Evolutionary conservation across 2,888 invertebrate species (phyloP), one percentile per base, ranked within the genome.

Genomic region (Amphipoea oculea): DNA sequence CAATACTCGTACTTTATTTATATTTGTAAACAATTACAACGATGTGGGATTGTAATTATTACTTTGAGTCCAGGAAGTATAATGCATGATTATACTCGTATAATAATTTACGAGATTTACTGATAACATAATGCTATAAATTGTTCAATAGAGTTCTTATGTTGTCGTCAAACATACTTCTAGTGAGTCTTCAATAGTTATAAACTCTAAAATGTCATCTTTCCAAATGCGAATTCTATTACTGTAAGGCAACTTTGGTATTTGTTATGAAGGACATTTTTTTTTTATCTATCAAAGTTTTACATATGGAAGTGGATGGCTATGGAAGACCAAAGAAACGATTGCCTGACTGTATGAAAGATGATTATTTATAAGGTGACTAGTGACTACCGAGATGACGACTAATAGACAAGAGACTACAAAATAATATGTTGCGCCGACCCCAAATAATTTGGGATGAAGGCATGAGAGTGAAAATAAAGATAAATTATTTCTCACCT

Each of bases 21-120:
- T 71, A 71, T 74, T 84, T 51, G 67, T 73, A 77, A 84, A 82
- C 73, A 62, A 73, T 40, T 67, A 73, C 66, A 73, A 82, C 65
- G 66, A 76, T 51, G 86, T 67, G 51, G 51, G 42, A 45, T 40
- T 66, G 42, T 63, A 67, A 73, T 76, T 76, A 82, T 76, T 76
- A 82, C 42, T 69, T 40, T 57, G 77, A 62, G 73, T 42, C 40
- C 65, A 76, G 82, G 72, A 86, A 69, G 66, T 66, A 40, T 54
- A 54, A 54, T 66, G 68, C 69, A 62, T 54, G 7, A 69, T 36
- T 69, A 17, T 68, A 82, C 23, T 54, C 17, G 45, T 40, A 57
- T 63, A 54, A 74, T 45, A 65, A 65, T 45, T 65, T 29, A 63
- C 5, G 29, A 69, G 17, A 71, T 54, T 7, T 84, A 62, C 5